A percentile compares a stretch with the other conserved stretches of the same genome.
These are phyloP conservation scores for Plutella xylostella DNA, from an alignment of 2,888 invertebrate species.

Conservation along the genomic window DNA sequence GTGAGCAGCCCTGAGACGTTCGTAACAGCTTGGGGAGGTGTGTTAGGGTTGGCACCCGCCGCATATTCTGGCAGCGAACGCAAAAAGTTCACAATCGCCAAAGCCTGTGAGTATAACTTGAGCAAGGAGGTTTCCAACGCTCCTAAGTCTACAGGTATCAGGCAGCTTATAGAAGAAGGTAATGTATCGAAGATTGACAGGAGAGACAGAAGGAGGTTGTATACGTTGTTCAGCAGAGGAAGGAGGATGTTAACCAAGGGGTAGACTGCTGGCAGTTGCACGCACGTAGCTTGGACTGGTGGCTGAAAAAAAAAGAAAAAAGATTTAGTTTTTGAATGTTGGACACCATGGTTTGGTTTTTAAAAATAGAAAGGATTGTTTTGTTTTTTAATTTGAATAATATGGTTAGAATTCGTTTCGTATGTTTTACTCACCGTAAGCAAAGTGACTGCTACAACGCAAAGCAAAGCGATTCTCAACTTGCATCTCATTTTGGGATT, in stretches of 20 bases:
- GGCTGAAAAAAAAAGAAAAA: conserved; percentile 29
- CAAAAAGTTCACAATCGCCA: conserved; percentile 57
- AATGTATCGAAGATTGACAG: conserved; percentile 59
- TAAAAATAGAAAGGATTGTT: neutral
- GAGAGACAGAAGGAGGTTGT: conserved; percentile 53
- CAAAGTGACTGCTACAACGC: conserved; percentile 24
- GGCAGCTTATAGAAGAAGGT: conserved; percentile 45
- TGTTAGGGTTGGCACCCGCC: conserved; percentile 44
- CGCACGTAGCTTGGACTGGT: conserved; percentile 37
- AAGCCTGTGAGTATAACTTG: conserved; percentile 52
- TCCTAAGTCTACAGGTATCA: conserved; percentile 53
- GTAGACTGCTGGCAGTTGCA: conserved; percentile 57
- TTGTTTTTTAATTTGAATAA: too few species aligned
- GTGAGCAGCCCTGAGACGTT: conserved; percentile 43
- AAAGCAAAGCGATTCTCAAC: conserved; percentile 21
- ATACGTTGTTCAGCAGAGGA: conserved; percentile 57
- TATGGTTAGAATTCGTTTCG: neutral
- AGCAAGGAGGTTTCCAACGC: conserved; percentile 53
- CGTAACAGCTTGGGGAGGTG: conserved; percentile 31
- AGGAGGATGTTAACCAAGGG: conserved; percentile 56
- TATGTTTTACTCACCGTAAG: conserved; percentile 27
- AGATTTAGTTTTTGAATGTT: neutral
- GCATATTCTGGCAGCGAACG: conserved; percentile 49
- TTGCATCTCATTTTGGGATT: conserved; percentile 22
- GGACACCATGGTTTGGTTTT: neutral